A percentile compares a stretch with the other conserved stretches of the same genome.
phyloP scores from a whole-genome alignment of 2,797 vertebrate genomes.

The Cichlasoma orientale region DNA sequence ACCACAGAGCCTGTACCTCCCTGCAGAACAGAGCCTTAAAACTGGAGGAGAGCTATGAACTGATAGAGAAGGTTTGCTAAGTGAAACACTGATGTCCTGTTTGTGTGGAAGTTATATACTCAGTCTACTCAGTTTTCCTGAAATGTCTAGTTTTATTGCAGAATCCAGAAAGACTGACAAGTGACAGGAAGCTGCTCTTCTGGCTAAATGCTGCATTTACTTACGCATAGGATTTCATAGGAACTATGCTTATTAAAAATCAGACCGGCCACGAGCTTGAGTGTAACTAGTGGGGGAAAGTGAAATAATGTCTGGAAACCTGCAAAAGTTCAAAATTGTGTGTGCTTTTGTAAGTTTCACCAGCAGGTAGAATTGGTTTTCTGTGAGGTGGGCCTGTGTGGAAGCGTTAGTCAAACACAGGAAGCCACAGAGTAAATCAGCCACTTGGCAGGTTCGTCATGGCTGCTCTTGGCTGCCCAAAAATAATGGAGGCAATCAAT shows the following conservation, averaged over 20 bases:
- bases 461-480: conserved; percentile 49
- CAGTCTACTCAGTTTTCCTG: not conserved
- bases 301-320: conserved; percentile 31
- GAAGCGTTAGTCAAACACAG: conserved; percentile 75
- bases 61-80: conserved; percentile 93
- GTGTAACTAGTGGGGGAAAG: conserved; percentile 21
- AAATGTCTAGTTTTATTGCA: not conserved
- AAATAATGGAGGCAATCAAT: conserved; percentile 75
- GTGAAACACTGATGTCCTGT: not conserved
- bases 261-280: conserved; percentile 1
- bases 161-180: conserved; percentile 2
- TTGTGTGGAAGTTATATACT: not conserved
- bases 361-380: conserved; percentile 63
- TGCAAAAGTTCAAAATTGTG: conserved; percentile 15
- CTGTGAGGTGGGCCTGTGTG: conserved; percentile 64
- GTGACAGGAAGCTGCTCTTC: conserved; percentile 2
- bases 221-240: not conserved
- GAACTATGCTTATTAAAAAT: conserved; percentile 6
- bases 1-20: conserved; percentile 88
- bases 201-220: not conserved
- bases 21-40: conserved; percentile 94
- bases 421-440: conserved; percentile 75
- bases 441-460: conserved; percentile 57
- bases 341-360: conserved; percentile 24
- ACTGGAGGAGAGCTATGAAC: conserved; percentile 95